These are phyloP conservation scores for Telmatochromis bifrenatus DNA, from an alignment of 2,113 vertebrate species.

Conservation along the genomic window DNA sequence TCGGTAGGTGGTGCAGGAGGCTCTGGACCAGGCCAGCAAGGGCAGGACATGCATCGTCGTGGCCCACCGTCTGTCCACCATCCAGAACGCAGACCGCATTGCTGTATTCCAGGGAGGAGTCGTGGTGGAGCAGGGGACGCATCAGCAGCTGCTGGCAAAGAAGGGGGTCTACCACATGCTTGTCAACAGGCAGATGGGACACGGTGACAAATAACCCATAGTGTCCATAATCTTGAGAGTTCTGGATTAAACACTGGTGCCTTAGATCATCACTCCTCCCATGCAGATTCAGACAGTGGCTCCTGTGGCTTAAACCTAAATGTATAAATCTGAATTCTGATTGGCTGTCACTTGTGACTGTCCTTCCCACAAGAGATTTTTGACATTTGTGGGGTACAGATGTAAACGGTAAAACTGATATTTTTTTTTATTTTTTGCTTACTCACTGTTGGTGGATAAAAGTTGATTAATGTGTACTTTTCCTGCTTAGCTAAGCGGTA, in stretches of 20 bases:
- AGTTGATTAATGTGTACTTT: not conserved
- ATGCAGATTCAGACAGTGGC: not conserved
- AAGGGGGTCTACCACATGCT: slow-evolving; percentile 82
- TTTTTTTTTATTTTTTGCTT: not conserved
- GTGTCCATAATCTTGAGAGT: not conserved
- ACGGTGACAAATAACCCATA: not conserved
- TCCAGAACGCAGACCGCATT: slow-evolving; percentile 87
- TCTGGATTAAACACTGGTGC: not conserved
- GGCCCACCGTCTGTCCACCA: slow-evolving; percentile 89
- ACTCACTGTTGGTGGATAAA: not conserved
- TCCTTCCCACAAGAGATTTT: not conserved
- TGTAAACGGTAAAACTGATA: not conserved
- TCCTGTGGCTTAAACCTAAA: not conserved
- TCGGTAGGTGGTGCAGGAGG: slow-evolving; percentile 87
- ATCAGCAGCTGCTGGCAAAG: slow-evolving; percentile 84
- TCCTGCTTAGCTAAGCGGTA: not conserved
- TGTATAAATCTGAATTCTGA: not conserved
- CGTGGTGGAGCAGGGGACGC: slow-evolving; percentile 81
- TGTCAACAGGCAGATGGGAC: slow-evolving; percentile 76
- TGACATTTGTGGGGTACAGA: not conserved
- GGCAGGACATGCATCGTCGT: slow-evolving; percentile 91
- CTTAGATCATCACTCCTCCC: not conserved
- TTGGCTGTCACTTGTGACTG: not conserved
- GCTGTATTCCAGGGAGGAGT: slow-evolving; percentile 80
- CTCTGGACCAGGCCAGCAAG: slow-evolving; percentile 83